Evolutionary conservation across 2,888 invertebrate species (phyloP).

Genomic region (Machimus atricapillus): DNA sequence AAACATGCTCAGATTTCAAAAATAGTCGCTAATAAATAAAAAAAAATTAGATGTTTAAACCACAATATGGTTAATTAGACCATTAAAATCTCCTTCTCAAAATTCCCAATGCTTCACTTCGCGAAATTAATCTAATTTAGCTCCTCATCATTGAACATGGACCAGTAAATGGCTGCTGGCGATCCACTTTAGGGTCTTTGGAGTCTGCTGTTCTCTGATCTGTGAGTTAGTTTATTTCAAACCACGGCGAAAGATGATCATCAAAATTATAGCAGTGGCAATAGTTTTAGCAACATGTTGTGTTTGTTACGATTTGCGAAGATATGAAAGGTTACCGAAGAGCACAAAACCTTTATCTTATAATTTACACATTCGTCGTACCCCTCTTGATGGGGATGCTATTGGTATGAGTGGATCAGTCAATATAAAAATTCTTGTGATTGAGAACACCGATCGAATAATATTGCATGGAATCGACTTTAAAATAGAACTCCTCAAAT

Average conservation of each 20-base stretch:
- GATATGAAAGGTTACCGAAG: conserved; percentile 61
- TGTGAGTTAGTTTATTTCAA: not conserved
- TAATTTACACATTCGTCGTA: not conserved
- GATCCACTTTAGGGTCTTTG: not conserved
- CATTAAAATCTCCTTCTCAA: not conserved
- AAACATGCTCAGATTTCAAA: too few species aligned
- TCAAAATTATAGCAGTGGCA: not conserved
- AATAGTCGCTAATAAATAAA: not conserved
- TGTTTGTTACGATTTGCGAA: not conserved
- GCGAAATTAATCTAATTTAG: not conserved
- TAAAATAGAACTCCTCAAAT: not conserved
- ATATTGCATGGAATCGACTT: not conserved
- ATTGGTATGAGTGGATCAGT: not conserved
- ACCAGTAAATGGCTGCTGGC: not conserved
- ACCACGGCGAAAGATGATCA: not conserved
- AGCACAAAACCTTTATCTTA: conserved; percentile 53
- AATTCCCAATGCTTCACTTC: not conserved
- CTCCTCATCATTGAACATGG: not conserved
- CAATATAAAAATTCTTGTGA: not conserved
- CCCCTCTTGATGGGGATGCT: not conserved
- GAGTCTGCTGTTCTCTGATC: not conserved
- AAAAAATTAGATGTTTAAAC: not conserved
- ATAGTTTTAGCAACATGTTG: not conserved
- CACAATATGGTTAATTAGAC: not conserved
- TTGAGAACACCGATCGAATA: not conserved